Evolutionary conservation across 2,113 vertebrate species (phyloP).

Genomic region (Ceyx melanurus): DNA sequence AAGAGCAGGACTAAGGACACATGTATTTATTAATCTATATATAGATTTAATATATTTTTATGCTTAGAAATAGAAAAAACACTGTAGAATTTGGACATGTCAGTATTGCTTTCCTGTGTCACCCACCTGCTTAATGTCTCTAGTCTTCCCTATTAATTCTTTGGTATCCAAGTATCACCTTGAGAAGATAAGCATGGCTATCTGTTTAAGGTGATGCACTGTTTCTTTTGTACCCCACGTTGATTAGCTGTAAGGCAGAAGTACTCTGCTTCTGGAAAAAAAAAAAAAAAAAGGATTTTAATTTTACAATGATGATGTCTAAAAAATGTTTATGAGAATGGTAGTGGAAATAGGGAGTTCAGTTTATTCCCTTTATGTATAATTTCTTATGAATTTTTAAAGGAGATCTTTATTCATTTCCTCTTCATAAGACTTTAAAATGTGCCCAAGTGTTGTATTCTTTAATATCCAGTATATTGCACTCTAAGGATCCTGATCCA

Average conservation of each 20-base stretch:
- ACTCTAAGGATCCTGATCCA: not conserved
- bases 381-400: not conserved
- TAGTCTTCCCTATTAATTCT: not conserved
- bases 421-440: not conserved
- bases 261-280: not conserved
- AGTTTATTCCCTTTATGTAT: not conserved
- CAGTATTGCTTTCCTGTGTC: not conserved
- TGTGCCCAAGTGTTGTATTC: not conserved
- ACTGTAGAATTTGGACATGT: not conserved
- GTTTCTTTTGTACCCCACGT: not conserved
- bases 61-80: not conserved
- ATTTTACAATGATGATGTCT: not conserved
- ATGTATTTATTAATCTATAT: not conserved
- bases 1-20: not conserved
- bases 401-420: not conserved
- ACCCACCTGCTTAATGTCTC: not conserved
- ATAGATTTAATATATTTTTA: not conserved
- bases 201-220: not conserved
- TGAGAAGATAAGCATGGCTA: not conserved
- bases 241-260: not conserved
- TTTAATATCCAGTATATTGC: not conserved
- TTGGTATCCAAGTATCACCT: not conserved
- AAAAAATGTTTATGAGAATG: not conserved
- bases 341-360: not conserved
- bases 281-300: not conserved